Conservation (phyloP, 2,113 vertebrate species). For the Ammodramus savannarum region DNA sequence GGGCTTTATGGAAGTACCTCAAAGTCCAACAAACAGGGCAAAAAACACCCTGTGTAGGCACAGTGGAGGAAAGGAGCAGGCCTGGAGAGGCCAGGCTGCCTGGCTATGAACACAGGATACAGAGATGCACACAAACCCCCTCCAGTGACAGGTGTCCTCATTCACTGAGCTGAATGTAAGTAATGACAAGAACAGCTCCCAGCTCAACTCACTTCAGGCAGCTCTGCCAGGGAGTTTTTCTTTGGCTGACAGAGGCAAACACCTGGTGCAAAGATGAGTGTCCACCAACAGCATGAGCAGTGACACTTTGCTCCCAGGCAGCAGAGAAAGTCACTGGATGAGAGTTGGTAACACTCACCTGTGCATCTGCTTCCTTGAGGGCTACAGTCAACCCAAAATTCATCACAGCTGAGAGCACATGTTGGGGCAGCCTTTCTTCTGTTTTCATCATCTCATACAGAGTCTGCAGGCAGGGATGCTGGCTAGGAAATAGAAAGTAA, state of each 20-base stretch:
- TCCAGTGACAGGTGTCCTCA: background rate
- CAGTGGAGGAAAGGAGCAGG: background rate
- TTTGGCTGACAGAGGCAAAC: background rate
- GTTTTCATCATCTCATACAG: background rate
- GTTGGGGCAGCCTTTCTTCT: background rate
- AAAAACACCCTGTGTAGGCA: background rate
- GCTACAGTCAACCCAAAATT: background rate
- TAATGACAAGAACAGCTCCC: background rate
- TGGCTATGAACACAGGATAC: fast-evolving
- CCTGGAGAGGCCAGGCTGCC: background rate
- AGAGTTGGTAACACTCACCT: fast-evolving
- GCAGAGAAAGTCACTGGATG: background rate
- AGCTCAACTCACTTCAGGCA: background rate
- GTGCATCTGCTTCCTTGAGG: background rate
- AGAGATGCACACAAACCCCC: background rate
- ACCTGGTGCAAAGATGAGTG: background rate
- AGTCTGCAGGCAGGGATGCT: background rate
- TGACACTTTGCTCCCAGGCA: background rate
- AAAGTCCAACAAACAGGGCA: background rate
- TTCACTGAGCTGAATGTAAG: background rate
- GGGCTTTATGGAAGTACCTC: background rate
- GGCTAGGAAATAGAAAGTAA: background rate
- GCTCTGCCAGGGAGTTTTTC: background rate
- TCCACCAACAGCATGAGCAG: background rate
- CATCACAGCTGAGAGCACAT: background rate